Conservation (phyloP, 2,888 invertebrate species). For the Psylliodes chrysocephalus region DNA sequence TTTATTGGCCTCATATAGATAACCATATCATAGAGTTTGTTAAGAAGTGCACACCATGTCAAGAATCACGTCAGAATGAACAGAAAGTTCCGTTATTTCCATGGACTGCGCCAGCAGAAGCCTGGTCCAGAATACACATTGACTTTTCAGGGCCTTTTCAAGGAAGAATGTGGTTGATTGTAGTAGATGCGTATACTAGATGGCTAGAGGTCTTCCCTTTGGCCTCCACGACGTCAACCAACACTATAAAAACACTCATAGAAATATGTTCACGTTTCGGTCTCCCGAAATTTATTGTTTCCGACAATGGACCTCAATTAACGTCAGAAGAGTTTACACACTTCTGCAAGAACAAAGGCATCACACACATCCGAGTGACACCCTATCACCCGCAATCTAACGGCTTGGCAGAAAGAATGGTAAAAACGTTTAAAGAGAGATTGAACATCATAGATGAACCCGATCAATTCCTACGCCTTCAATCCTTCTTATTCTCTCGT, state of each 20-base stretch:
- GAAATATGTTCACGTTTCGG: conserved; percentile 47
- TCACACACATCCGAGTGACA: conserved; percentile 26
- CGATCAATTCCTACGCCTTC: neutral
- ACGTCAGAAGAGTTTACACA: conserved; percentile 50
- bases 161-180: conserved; percentile 50
- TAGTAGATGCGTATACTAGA: conserved; percentile 32
- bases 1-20: conserved; percentile 46
- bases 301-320: no score
- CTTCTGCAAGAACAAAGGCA: conserved; percentile 28
- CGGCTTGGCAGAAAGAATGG: conserved; percentile 38
- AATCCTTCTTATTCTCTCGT: neutral
- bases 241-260: conserved; percentile 37
- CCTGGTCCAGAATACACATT: conserved; percentile 40
- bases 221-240: conserved; percentile 38
- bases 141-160: conserved; percentile 38
- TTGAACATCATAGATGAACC: no score
- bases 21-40: conserved; percentile 26
- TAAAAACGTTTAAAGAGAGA: conserved; percentile 36
- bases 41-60: conserved; percentile 34
- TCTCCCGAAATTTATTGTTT: conserved; percentile 47
- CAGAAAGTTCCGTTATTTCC: no score
- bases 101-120: conserved; percentile 39
- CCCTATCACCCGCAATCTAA: conserved; percentile 41
- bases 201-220: conserved; percentile 36
- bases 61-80: conserved; percentile 33